Evolutionary conservation across 1,140 invertebrate genomes (phyloP).

Genomic region (Frieseomelitta varia): DNA sequence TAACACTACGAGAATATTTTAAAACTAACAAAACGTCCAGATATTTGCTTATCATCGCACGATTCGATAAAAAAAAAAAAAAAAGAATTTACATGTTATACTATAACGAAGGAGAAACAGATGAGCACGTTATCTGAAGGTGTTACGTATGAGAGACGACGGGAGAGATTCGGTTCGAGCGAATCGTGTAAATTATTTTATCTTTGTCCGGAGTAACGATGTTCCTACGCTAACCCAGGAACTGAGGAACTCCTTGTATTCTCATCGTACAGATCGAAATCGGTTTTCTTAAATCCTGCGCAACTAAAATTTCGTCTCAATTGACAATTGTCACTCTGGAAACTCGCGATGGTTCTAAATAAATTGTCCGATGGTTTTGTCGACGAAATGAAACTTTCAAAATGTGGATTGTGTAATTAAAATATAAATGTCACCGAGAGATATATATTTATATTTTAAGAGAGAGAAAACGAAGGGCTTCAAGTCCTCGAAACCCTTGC

Average conservation of each 20-base stretch:
- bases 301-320: neutral
- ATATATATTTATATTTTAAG: too few species aligned
- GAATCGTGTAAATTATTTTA: neutral
- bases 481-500: too few species aligned
- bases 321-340: too few species aligned
- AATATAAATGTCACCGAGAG: too few species aligned
- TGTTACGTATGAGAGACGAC: neutral
- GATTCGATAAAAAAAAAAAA: slow-evolving; percentile 11
- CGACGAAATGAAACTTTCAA: too few species aligned
- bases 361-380: too few species aligned
- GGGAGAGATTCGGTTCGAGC: neutral
- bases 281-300: neutral
- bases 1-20: slow-evolving; percentile 9
- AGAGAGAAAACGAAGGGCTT: neutral
- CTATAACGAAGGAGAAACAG: neutral
- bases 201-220: neutral
- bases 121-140: neutral
- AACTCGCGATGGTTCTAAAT: too few species aligned
- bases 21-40: neutral
- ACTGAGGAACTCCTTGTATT: neutral
- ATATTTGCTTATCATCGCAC: slow-evolving; percentile 30
- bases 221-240: neutral
- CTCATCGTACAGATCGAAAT: neutral
- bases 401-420: too few species aligned
- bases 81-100: neutral